phyloP scores from a whole-genome alignment of 1,140 invertebrate genomes.

The Pygmarrhopalites habei region DNA sequence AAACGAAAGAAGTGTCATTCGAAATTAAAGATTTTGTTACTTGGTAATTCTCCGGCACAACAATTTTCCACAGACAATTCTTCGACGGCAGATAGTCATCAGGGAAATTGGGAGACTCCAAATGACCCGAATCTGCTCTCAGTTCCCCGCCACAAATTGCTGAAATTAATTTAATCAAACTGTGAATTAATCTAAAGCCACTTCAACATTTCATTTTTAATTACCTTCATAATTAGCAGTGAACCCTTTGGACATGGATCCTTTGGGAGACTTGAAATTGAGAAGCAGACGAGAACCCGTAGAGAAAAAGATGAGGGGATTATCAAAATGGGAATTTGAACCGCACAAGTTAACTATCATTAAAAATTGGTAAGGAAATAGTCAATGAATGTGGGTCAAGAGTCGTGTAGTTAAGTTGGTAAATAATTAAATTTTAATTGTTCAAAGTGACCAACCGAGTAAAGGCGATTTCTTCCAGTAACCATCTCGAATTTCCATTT shows the following conservation, averaged over 20 bases:
- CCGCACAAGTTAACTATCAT: slow-evolving; percentile 58
- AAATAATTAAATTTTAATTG: too few relatives aligned
- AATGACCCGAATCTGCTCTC: slow-evolving; percentile 62
- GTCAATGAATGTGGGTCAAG: too few relatives aligned
- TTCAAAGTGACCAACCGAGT: too few relatives aligned
- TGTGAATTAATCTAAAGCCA: too few relatives aligned
- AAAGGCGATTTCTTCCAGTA: slow-evolving; percentile 83
- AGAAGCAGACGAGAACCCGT: slow-evolving; percentile 75
- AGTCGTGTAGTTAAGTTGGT: too few relatives aligned
- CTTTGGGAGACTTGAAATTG: slow-evolving; percentile 65
- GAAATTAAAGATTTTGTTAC: too few relatives aligned
- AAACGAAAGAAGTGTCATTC: too few relatives aligned
- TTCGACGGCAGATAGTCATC: slow-evolving; percentile 86
- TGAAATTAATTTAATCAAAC: too few relatives aligned
- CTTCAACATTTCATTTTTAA: too few relatives aligned
- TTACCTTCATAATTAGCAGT: slow-evolving; percentile 74
- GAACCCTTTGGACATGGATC: slow-evolving; percentile 64
- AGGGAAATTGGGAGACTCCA: slow-evolving; percentile 97
- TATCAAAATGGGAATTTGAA: slow-evolving; percentile 58
- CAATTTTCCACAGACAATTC: slow-evolving; percentile 91
- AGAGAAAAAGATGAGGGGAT: too few relatives aligned
- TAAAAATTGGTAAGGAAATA: too few relatives aligned
- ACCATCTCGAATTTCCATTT: slow-evolving; percentile 86
- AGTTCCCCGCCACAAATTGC: slow-evolving; percentile 90
- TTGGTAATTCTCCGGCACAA: slow-evolving; percentile 81